Base-by-base conservation (phyloP, 2,888 invertebrate species). In the Trissolcus japonicus region DNA sequence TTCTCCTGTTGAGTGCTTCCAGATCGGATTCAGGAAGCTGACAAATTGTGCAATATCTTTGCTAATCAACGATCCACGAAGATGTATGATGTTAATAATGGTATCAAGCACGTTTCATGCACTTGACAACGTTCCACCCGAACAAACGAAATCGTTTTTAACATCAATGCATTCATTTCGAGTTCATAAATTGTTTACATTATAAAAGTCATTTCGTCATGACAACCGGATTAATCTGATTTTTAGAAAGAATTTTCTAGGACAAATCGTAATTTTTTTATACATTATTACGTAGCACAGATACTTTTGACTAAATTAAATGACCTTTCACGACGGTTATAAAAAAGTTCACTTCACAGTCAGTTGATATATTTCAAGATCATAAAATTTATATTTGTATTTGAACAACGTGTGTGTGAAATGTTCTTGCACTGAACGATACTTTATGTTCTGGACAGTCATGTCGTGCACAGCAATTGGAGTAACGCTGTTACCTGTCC, bases 11-110 rank as follows among this genome's bases (percentile, higher is more conserved):
- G 62, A 76, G 76, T 76, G 55, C 60, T 43, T 76, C 67, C 63
- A 67, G 66, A 72, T 72, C 62, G 55, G 57, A 72, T 66, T 76
- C 61, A 17, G 67, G 67, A 59, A 62, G 61, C 72, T 76, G 76
- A 72, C 72, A 76, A 72, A 76, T 76, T 72, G 66, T 72, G 25
- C 46, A 66, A 66, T 67, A 72, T 72, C 65, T 76, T 73, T 56
- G 71, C 56, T 66, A 69, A 65, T 76, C 60, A 65, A 57, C 66
- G 57, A 55, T 25, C 56, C 55, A 55, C 56, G 62, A 67, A 57
- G 71, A 63, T 59, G 67, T 57, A 76, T 56, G 76, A 66, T 41
- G 29, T 55, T 71, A 71, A 69, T 40, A 66, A 61, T 50, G 67
- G 35, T 62, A 74, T 63, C 62, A 74, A 50, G 62, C 54, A 29